Evolutionary conservation across 2,888 invertebrate genomes (phyloP), one percentile per base, ranked within the genome.

Genomic region (Alsophila aescularia): DNA sequence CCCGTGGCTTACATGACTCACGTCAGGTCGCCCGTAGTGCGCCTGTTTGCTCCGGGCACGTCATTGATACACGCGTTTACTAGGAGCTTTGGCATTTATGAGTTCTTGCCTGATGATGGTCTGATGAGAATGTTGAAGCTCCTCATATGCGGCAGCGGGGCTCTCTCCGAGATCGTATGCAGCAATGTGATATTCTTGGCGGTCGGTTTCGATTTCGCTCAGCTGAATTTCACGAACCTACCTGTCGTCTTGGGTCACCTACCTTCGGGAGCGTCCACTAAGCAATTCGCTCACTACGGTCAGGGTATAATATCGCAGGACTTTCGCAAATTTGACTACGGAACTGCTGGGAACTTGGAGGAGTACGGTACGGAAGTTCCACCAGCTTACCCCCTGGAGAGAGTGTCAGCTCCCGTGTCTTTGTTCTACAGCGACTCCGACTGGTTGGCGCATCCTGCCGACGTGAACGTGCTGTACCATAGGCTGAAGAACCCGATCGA

Each of bases 81-180:
- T n/a, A 77, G 81, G 34, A 55, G 79, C 31, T 57, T 94, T 54
- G 94, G 94, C 0, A 37, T 90, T 0, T 74, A 94, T 56, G 95
- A 96, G 71, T 94, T 96, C 63, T 69, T 94, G 10, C 96, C 96
- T 0, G 93, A 93, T 37, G 85, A 79, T 47, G 76, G 78, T 1
- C 78, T 95, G 9, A 75, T 93, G 40, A 82, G 77, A 2, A 70
- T 83, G 13, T 72, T 93, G 37, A 93, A 92, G 53, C 52, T 70
- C 14, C 15, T 80, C 0, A 64, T 92, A 21, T 94, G 94, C 64
- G 85, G 85, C 0, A 75, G 80, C 24, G 83, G 82, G 1, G 78
- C 85, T 0, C 65, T 89, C 0, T 77, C 90, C 0, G 90, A 92
- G 54, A 74, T 87, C 1, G 40, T 95, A 0, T 96, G 95, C 76